Base-by-base conservation (phyloP, 2,113 vertebrate genomes). In the Rhineura floridana region DNA sequence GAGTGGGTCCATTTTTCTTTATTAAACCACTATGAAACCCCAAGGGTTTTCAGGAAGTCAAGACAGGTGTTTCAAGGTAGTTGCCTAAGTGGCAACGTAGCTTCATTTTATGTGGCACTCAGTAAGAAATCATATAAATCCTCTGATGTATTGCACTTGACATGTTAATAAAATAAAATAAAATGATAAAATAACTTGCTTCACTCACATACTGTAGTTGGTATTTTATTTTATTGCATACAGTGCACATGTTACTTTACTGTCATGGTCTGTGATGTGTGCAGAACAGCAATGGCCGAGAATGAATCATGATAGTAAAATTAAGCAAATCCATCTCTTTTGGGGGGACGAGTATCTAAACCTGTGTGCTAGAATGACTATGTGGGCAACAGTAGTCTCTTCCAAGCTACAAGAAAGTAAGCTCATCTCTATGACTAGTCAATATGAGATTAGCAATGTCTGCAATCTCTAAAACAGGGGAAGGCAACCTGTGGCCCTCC, bases 1-100 rank as follows among this genome's bases (percentile, higher is more conserved):
- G 85, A 83, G 44, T 84, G 75, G 10, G 8, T 6, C 90, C 2
- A 91, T 88, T 86, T 80, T 83, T 80, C 3, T 86, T 87, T 83
- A 55, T 84, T 70, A 67, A 88, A 59, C 84, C 46, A 77, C 46
- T 44, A 28, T 59, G 2, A 67, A 88, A 78, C 30, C 12, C 48
- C 13, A 28, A 77, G 1, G 36, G 65, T n/a, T 88, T 84, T 82
- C 2, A 0, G 30, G 30, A 82, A 50, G 7, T 52, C 8, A 25
- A 69, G 36, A 62, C 70, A 84, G 46, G 44, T 79, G 11, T 83
- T 88, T 84, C 46, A 67, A 77, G 13, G 1, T 2, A 28, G 73
- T 15, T 46, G 48, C 17, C 39, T 65, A 36, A 78, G 36, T 69
- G 62, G 36, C 48, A 67, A 78, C 48, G 7, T 30, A 84, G 2